These are phyloP conservation scores for Spongia lamella DNA, from an alignment of 37 sponge, comb jelly and placozoan genomes.

Conservation along the genomic window DNA sequence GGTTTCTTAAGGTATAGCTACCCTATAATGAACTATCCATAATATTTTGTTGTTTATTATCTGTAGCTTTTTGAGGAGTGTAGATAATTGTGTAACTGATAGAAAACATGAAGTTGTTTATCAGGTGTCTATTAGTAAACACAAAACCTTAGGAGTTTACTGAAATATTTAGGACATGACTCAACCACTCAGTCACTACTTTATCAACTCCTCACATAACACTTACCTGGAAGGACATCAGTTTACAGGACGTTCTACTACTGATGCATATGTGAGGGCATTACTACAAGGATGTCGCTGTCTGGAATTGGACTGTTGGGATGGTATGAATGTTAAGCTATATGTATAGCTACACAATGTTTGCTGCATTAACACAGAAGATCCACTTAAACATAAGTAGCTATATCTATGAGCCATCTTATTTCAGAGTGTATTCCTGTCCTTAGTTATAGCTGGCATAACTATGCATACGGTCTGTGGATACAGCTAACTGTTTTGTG, in stretches of 20 bases:
- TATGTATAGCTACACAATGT: too few species aligned
- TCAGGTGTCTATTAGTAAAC: conserved; percentile 25
- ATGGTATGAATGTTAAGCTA: conserved; percentile 22
- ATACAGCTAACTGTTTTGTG: too few species aligned
- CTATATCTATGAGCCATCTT: too few species aligned
- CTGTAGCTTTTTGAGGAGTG: conserved; percentile 72
- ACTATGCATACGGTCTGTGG: too few species aligned
- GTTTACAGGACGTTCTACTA: conserved; percentile 73
- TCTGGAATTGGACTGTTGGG: conserved; percentile 85
- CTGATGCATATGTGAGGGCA: conserved; percentile 83
- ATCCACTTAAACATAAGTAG: too few species aligned
- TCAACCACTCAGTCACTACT: conserved; percentile 93
- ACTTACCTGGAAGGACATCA: conserved; percentile 90
- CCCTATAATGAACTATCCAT: too few species aligned
- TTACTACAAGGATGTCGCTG: conserved; percentile 81
- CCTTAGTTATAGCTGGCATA: too few species aligned
- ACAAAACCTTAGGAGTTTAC: neutral
- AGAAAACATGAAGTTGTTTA: conserved; percentile 56
- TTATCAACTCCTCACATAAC: conserved; percentile 93
- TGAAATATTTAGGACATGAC: conserved; percentile 66
- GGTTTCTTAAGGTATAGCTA: conserved; percentile 76
- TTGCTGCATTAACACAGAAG: too few species aligned
- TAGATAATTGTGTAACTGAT: conserved; percentile 47
- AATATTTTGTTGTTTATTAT: neutral
- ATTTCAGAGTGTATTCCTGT: too few species aligned